phyloP scores from a whole-genome alignment of 2,797 vertebrate genomes.

The Protonibea diacanthus region DNA sequence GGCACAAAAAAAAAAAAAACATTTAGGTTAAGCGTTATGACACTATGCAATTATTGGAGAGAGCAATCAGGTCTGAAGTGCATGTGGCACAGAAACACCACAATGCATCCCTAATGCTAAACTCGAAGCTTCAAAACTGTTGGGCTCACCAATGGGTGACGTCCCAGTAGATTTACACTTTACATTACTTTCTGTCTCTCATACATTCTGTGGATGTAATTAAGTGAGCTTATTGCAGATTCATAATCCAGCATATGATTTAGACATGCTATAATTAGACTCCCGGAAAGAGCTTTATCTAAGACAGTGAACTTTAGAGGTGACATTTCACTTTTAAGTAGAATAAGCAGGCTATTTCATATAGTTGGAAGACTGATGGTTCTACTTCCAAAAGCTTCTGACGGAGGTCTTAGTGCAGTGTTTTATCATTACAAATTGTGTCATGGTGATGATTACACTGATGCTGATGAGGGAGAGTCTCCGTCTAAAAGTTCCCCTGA shows the following conservation, averaged over 20 bases:
- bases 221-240: slow-evolving; percentile 26
- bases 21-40: too few species aligned
- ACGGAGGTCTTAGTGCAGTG: background rate
- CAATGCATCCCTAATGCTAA: too few species aligned
- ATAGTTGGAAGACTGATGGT: slow-evolving; percentile 1
- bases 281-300: slow-evolving; percentile 23
- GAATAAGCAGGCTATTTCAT: background rate
- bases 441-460: slow-evolving; percentile 2
- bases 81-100: too few species aligned
- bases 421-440: background rate
- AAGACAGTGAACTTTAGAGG: slow-evolving; percentile 13
- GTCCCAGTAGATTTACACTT: too few species aligned
- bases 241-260: slow-evolving; percentile 25
- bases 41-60: too few species aligned
- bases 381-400: slow-evolving; percentile 7
- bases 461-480: slow-evolving; percentile 25
- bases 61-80: too few species aligned
- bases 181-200: background rate
- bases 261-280: slow-evolving; percentile 47
- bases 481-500: background rate
- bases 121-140: too few species aligned
- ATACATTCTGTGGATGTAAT: slow-evolving; percentile 36
- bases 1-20: too few species aligned
- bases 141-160: too few species aligned
- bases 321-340: slow-evolving; percentile 31